Evolutionary conservation across 2,888 invertebrate species (phyloP).

Genomic region (Tenthredo livida): DNA sequence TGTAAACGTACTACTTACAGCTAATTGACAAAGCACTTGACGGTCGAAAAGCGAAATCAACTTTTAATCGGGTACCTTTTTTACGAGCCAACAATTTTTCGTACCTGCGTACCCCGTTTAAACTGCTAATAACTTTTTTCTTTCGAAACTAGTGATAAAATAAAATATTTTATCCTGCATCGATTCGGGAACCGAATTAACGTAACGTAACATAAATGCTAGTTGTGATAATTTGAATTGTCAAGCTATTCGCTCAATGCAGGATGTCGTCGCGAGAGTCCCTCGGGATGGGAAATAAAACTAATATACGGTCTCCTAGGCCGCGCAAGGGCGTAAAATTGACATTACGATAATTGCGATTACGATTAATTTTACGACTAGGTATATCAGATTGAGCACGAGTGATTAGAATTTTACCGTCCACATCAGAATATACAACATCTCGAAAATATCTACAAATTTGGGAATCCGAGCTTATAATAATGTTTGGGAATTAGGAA

Average conservation of each 20-base stretch:
- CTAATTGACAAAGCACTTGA: neutral
- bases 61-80: neutral
- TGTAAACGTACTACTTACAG: neutral
- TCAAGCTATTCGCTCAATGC: neutral
- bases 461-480: neutral
- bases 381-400: neutral
- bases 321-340: neutral
- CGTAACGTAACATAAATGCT: neutral
- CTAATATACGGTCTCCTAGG: neutral
- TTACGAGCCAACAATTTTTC: neutral
- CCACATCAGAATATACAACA: neutral
- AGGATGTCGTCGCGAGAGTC: constrained; percentile 2
- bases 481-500: neutral
- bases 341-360: constrained; percentile 6
- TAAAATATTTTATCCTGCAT: neutral
- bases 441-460: neutral
- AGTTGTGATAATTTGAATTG: neutral
- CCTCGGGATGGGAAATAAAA: neutral
- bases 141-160: too few relatives aligned
- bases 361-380: constrained; percentile 25
- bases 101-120: neutral
- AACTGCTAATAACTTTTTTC: neutral
- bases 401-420: neutral
- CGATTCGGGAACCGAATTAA: neutral
- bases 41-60: neutral